These are phyloP conservation scores for Ibycter americanus DNA, from an alignment of 2,797 vertebrate genomes.

Conservation along the genomic window DNA sequence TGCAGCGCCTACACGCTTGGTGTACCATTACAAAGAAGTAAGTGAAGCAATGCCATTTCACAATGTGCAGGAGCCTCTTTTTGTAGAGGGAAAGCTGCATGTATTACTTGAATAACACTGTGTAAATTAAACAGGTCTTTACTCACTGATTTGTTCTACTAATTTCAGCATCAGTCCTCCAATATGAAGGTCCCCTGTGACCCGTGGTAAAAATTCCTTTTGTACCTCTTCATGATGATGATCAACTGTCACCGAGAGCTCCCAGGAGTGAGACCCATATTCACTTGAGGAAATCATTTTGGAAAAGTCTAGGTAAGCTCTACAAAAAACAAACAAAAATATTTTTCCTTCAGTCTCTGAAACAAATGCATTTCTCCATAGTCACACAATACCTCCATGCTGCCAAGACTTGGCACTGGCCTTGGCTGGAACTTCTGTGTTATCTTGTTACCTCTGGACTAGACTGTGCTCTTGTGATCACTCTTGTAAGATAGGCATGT, in stretches of 20 bases:
- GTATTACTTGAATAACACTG: background rate
- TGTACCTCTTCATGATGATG: conserved; percentile 75
- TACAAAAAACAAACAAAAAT: background rate
- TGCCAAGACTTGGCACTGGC: background rate
- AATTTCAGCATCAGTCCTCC: conserved; percentile 97
- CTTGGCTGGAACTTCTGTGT: background rate
- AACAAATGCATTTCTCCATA: background rate
- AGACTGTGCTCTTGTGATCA: background rate
- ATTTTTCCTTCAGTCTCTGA: background rate
- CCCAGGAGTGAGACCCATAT: conserved; percentile 87
- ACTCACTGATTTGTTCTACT: conserved; percentile 95
- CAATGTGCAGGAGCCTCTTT: background rate
- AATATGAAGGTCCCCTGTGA: conserved; percentile 92
- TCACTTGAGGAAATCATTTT: conserved; percentile 83
- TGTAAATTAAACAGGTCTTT: background rate
- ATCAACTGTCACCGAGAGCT: conserved; percentile 86
- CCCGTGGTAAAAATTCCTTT: conserved; percentile 78
- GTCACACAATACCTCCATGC: background rate
- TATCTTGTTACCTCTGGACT: conserved; percentile 1
- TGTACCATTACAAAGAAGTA: rapidly evolving
- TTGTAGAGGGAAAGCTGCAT: background rate
- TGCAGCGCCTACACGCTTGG: background rate
- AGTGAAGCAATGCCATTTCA: background rate
- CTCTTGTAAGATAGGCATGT: background rate
- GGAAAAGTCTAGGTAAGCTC: background rate